Base-by-base conservation (phyloP, 1,140 invertebrate genomes). In the Drosophila littoralis region DNA sequence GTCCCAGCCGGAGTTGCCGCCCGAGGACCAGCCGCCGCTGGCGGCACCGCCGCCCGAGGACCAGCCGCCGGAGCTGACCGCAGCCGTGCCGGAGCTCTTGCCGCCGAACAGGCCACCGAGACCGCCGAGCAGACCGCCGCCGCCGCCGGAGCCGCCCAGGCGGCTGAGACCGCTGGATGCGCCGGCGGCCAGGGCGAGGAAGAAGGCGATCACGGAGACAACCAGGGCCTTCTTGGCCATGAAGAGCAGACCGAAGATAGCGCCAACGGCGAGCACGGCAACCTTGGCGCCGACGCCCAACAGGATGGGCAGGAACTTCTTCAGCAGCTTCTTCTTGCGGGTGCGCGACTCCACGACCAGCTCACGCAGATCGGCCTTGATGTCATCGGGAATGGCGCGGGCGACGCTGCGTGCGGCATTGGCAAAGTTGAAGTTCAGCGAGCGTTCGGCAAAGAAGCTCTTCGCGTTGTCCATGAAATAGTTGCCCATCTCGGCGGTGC, bases 211-310 rank as follows among this genome's bases (percentile, higher is more conserved):
- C 43, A 95, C 74, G 5, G 94, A 94, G 8, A 94, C 93, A 59
- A 95, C 75, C 72, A 96, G 92, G 54, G 95, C 95, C 79, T 95
- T 95, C 93, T 96, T 95, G 77, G 95, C 95, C 76, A 95, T 90
- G 45, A 95, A 91, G 35, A 93, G 93, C 63, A 95, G 93, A 33
- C 93, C 93, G 80, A 95, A 93, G 93, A 94, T 95, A 10, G 93
- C 92, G 12, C 95, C 91, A 33, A 93, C 93, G 12, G 93, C 93
- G 40, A 95, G 89, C 1, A 93, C 91, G 42, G 93, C 94, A 50
- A 95, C 90, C 84, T 95, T 95, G 68, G 94, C 90, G 91, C 95
- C 95, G 13, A 95, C 92, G 35, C 93, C 94, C 38, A 95, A 72
- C 52, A 95, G 75, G 33, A 95, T 84, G 7, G 95, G 95, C 57